Conservation (phyloP, 2,113 vertebrate genomes). For the Asarcornis scutulata region DNA sequence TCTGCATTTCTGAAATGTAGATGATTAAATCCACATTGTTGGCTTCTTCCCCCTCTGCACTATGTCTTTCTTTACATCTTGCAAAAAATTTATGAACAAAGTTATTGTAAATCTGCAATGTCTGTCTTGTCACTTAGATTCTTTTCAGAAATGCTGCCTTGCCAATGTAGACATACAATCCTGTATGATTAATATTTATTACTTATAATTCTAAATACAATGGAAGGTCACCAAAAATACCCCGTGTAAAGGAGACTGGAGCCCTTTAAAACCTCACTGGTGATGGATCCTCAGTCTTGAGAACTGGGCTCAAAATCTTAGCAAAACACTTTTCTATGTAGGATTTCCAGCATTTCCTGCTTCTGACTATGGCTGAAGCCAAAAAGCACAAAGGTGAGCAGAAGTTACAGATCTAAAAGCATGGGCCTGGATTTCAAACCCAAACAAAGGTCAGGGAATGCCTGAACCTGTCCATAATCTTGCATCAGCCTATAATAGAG, state of each 20-base stretch:
- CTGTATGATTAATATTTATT: constrained; percentile 59
- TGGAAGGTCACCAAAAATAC: constrained; percentile 48
- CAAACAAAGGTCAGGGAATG: constrained; percentile 44
- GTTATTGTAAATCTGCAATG: constrained; percentile 71
- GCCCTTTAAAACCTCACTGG: constrained; percentile 15
- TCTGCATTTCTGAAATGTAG: constrained; percentile 74
- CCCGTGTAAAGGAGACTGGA: constrained; percentile 21
- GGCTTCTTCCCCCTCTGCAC: constrained; percentile 68
- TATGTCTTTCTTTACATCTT: constrained; percentile 75
- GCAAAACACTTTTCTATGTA: constrained; percentile 10
- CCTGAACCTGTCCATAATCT: constrained; percentile 24
- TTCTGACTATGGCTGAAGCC: constrained; percentile 8
- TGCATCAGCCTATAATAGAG: not conserved
- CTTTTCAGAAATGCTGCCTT: constrained; percentile 58
- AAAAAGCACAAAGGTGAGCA: constrained; percentile 31
- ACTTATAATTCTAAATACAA: constrained; percentile 58
- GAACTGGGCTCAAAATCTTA: constrained; percentile 16
- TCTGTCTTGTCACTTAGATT: constrained; percentile 70
- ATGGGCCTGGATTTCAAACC: constrained; percentile 25
- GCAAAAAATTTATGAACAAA: constrained; percentile 74
- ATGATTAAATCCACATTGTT: constrained; percentile 76
- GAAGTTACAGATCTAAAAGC: constrained; percentile 9
- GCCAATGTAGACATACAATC: constrained; percentile 47
- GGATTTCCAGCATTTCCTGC: constrained; percentile 46
- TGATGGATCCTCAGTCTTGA: constrained; percentile 38